These are phyloP conservation scores for Papilio machaon DNA, from an alignment of 1,140 invertebrate genomes.

Conservation along the genomic window DNA sequence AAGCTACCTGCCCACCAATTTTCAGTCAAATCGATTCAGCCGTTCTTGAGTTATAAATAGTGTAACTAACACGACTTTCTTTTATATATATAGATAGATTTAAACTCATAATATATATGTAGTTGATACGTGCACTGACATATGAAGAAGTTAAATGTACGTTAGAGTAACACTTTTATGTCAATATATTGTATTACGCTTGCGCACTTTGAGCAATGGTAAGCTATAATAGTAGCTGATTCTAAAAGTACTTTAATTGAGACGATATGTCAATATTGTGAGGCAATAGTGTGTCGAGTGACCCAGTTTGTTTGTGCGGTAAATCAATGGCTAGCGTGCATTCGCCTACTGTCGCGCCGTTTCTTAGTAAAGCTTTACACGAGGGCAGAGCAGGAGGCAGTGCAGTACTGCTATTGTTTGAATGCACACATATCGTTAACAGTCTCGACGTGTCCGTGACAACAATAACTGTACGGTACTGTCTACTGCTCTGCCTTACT, in stretches of 20 bases:
- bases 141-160: too few species aligned
- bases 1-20: too few species aligned
- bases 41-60: too few species aligned
- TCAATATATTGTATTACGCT: not conserved
- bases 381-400: not conserved
- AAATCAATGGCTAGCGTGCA: conserved; percentile 21
- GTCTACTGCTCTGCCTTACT: not conserved
- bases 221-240: not conserved
- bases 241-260: conserved; percentile 14
- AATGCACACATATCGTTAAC: too few species aligned
- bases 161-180: too few species aligned
- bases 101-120: too few species aligned
- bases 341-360: not conserved
- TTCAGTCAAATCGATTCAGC: too few species aligned
- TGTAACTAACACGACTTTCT: too few species aligned
- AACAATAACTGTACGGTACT: not conserved
- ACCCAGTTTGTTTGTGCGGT: not conserved
- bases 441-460: not conserved
- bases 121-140: too few species aligned
- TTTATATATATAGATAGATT: too few species aligned
- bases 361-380: not conserved
- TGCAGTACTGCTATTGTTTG: not conserved
- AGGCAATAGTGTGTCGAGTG: not conserved
- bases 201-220: not conserved
- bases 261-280: conserved; percentile 6